phyloP scores from a whole-genome alignment of 2,113 vertebrate genomes.

The Carassius gibelio region DNA sequence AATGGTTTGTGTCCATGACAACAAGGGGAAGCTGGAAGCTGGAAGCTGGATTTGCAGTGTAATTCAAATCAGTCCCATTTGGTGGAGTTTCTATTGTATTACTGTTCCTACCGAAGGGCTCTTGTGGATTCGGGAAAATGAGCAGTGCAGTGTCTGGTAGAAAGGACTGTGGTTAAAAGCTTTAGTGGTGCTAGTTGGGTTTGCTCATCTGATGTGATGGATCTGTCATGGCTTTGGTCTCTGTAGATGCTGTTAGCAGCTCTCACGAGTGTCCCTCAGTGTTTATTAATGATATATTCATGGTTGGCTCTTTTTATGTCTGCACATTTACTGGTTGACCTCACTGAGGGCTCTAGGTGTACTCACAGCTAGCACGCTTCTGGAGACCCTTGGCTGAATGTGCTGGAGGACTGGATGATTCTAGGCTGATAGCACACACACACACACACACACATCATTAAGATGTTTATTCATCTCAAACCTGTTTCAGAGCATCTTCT shows the following conservation, averaged over 20 bases:
- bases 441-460: too few species aligned
- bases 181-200: background rate
- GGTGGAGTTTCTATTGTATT: conserved; percentile 45
- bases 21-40: conserved; percentile 64
- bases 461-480: background rate
- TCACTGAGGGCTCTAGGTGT: background rate
- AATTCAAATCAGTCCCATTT: conserved; percentile 63
- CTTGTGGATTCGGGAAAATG: conserved; percentile 20
- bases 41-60: conserved; percentile 64
- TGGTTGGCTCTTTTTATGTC: conserved; percentile 30
- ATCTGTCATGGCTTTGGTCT: conserved; percentile 36
- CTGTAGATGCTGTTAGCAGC: conserved; percentile 31
- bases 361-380: background rate
- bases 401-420: background rate
- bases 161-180: conserved; percentile 40
- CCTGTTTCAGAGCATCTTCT: background rate
- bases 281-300: conserved; percentile 58
- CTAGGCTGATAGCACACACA: background rate
- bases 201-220: background rate
- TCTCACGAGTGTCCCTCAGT: conserved; percentile 28
- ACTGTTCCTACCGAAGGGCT: conserved; percentile 29
- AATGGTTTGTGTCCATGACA: conserved; percentile 67
- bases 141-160: background rate
- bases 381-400: background rate
- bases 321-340: background rate